Evolutionary conservation across 1,140 invertebrate species (phyloP).

Genomic region (Meloidogyne hapla): DNA sequence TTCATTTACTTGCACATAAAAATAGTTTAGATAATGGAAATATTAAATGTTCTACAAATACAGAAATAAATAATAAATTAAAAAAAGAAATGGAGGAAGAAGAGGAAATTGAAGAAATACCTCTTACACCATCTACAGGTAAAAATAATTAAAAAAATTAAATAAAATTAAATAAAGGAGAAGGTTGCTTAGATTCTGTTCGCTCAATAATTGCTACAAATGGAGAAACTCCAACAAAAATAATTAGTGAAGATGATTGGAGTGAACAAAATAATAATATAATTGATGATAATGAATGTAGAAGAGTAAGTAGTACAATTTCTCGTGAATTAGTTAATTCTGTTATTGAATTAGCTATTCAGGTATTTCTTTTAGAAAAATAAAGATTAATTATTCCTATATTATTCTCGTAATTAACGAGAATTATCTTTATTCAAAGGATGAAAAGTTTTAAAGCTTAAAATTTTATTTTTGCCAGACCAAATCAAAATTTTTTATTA

Average conservation of each 20-base stretch:
- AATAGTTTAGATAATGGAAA: conserved; percentile 12
- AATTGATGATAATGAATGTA: neutral
- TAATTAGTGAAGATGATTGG: neutral
- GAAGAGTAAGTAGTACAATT: conserved; percentile 13
- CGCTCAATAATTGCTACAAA: conserved; percentile 10
- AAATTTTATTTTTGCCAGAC: too few relatives aligned
- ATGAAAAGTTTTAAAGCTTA: too few relatives aligned
- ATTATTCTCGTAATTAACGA: too few relatives aligned
- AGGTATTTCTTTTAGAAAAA: neutral
- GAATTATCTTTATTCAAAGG: too few relatives aligned
- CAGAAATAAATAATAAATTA: too few relatives aligned
- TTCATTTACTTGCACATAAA: conserved; percentile 13
- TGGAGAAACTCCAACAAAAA: conserved; percentile 3
- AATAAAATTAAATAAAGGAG: neutral
- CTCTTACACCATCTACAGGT: conserved; percentile 1
- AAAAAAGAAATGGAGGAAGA: neutral
- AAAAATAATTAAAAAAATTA: neutral
- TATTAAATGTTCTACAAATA: neutral
- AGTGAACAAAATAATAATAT: neutral
- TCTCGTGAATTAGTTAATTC: conserved; percentile 7
- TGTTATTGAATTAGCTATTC: conserved; percentile 19
- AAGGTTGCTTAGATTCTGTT: neutral
- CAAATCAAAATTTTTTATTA: too few relatives aligned
- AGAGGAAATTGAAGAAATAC: neutral
- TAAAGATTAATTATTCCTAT: neutral